Conservation (phyloP, 2,797 vertebrate species). For the Miopithecus talapoin region DNA sequence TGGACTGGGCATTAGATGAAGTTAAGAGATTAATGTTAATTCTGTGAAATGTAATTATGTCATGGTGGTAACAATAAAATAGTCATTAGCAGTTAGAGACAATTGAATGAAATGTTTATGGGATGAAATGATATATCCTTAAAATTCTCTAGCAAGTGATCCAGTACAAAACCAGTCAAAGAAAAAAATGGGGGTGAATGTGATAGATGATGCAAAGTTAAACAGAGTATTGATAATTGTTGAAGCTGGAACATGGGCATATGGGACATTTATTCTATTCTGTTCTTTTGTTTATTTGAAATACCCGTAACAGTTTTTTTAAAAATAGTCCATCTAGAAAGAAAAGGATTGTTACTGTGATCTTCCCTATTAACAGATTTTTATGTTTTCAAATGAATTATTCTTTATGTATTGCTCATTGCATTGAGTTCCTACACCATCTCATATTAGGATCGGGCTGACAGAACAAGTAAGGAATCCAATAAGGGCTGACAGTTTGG, state of each 20-base stretch:
- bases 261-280: not conserved
- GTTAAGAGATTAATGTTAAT: not conserved
- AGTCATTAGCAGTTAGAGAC: not conserved
- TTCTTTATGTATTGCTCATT: not conserved
- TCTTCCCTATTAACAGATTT: not conserved
- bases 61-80: not conserved
- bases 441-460: not conserved
- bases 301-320: not conserved
- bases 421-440: not conserved
- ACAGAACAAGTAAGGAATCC: not conserved
- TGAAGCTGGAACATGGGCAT: not conserved
- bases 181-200: not conserved
- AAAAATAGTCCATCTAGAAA: not conserved
- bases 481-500: not conserved
- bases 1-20: not conserved
- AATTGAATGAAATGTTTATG: not conserved
- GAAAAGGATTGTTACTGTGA: not conserved
- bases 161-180: not conserved
- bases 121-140: not conserved
- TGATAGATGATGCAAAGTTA: not conserved
- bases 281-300: not conserved
- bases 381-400: not conserved
- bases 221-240: not conserved
- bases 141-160: not conserved
- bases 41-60: not conserved